Base-by-base conservation (phyloP, 1,140 invertebrate genomes). In the Anoplolepis gracilipes region DNA sequence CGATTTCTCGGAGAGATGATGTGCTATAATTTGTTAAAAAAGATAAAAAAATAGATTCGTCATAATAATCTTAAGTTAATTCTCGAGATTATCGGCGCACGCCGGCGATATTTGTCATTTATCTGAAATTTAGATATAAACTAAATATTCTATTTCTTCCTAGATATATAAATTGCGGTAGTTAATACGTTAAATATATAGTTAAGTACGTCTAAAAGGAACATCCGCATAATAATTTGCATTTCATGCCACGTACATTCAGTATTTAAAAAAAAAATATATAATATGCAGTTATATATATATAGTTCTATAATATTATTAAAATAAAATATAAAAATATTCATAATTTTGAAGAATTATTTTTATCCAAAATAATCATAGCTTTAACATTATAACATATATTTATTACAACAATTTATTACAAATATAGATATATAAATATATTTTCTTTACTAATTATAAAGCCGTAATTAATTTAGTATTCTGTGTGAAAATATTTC, bases 121-220 rank as follows among this genome's bases (percentile, higher is more conserved):
- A 36, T 65, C 42, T 78, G 7, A 65, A 49, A 6, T 65, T 78
- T 1, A 42, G n/a, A 64, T 77, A 64, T 25, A 77, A 77, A 4
- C 36, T 46, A 64, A 78, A n/a, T 39, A 33, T 7, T 33, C 10
- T 16, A 42, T 3, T 64, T 64, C 11, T 72, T 33, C 19, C 42
- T 6, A 49, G 3, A 39, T 64, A 3, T 33, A 46, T 28, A 11
- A 64, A n/a, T 46, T 46, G 3, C 0, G 2, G 28, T 30, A 77
- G 4, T 39, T 22, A 1, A 64, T 30, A 33, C 8, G 42, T 42
- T 42, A 42, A 42, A 13, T 42, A 42, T 3, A 42, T 42, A 42
- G 42, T 42, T 30, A 39, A 62, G 39, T 42, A 39, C 19, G 30
- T 30, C 11, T 11, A 28, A 25, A 28, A 16, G n/a, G 8, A 39